These are phyloP conservation scores for Polydrusus cervinus DNA, from an alignment of 2,888 invertebrate genomes.

Conservation along the genomic window DNA sequence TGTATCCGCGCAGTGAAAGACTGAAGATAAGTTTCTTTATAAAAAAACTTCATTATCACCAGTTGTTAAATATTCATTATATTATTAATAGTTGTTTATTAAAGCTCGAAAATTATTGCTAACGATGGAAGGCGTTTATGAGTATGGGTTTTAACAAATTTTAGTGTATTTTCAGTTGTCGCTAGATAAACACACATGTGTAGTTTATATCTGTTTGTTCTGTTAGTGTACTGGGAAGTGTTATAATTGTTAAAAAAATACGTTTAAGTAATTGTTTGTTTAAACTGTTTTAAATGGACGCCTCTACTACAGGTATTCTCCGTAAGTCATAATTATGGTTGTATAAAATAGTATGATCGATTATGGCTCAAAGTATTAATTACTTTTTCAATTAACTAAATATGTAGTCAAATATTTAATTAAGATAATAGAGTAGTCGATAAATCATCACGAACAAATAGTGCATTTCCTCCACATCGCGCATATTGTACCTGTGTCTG, in stretches of 20 bases:
- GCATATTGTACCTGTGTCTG: too few species aligned
- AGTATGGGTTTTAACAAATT: constrained; percentile 38
- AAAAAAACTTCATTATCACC: constrained; percentile 16
- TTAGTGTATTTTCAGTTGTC: constrained; percentile 45
- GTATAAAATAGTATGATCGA: too few species aligned
- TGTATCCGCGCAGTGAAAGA: neutral
- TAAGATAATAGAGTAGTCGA: too few species aligned
- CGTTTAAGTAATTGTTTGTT: neutral
- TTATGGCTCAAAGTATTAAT: too few species aligned
- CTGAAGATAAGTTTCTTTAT: constrained; percentile 12
- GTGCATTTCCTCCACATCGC: too few species aligned
- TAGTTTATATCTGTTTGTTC: neutral
- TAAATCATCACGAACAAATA: too few species aligned
- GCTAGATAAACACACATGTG: constrained; percentile 36
- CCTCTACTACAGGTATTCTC: constrained; percentile 30
- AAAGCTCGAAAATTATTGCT: constrained; percentile 35
- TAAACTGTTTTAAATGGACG: constrained; percentile 28
- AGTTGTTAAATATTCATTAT: constrained; percentile 44
- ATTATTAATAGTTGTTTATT: constrained; percentile 46
- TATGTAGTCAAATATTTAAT: too few species aligned
- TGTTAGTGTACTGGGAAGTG: constrained; percentile 13
- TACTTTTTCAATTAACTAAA: too few species aligned
- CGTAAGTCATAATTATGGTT: constrained; percentile 38
- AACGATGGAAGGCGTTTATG: constrained; percentile 28
- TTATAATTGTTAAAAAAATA: neutral